Evolutionary conservation across 2,113 vertebrate species (phyloP), one percentile per base, ranked within the genome.

Genomic region (Pomatorhinus ruficollis): DNA sequence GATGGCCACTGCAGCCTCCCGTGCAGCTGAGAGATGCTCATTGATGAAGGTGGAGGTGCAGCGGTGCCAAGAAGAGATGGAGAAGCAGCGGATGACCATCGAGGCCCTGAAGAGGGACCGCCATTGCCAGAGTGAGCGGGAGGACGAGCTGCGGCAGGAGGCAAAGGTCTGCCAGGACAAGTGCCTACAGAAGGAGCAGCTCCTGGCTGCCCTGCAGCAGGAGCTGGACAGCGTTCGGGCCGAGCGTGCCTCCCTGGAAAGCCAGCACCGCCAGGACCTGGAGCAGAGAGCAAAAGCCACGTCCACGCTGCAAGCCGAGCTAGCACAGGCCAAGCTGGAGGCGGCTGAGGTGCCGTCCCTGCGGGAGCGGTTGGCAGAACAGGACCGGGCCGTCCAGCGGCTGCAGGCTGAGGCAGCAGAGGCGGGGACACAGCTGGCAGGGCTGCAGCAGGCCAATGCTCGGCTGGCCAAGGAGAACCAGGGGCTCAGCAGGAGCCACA

Each of bases 161-260:
- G 79, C 78, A 4, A 97, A 88, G 97, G 94, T 96, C 39, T 98
- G 92, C 98, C 98, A 97, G 94, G 98, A 97, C 44, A 96, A 77
- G 90, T 97, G 75, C 95, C 97, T 89, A 16, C 98, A 98, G 94
- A 97, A 98, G 83, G 98, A 98, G 82, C 98, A 98, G 72, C 97
- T 98, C 31, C 80, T 98, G 37, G 95, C 95, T 0, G 27, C 95
- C 3, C 82, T 98, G 66, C 98, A 97, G 95, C 96, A 97, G 11
- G 98, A 98, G 85, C 95, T 98, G 0, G 23, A 95, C 22, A 72
- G 86, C 0, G 90, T 97, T 10, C 98, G 96, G 72, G 97, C 97
- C 0, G 95, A 98, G 70, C 97, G 97, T 10, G 82, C 92, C 0
- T 71, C 95, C 3, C 39, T 97, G 6, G 97, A 98, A 85, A 96